Percentiles rank a stretch among this genome's conserved stretches.
phyloP scores from a whole-genome alignment of 2,113 vertebrate species.

The Entomyzon cyanotis region DNA sequence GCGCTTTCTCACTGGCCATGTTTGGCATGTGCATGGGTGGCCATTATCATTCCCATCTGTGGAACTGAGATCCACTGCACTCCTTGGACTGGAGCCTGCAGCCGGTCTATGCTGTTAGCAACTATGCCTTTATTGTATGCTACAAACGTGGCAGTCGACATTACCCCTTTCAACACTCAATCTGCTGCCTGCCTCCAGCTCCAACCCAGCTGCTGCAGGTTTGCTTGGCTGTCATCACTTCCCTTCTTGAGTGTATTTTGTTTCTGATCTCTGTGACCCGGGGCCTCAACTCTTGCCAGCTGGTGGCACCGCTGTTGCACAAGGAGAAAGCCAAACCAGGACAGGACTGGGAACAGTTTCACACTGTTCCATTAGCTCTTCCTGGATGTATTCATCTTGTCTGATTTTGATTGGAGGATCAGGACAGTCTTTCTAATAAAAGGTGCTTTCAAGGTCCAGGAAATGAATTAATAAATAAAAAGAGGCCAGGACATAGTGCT shows the following conservation, averaged over 20 bases:
- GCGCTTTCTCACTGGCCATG: background rate
- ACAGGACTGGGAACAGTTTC: background rate
- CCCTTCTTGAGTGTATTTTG: background rate
- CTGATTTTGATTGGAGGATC: background rate
- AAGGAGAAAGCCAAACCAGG: background rate
- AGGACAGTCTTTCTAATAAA: background rate
- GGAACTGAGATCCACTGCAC: background rate
- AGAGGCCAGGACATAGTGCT: background rate
- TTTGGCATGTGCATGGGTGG: background rate
- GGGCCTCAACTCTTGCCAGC: background rate
- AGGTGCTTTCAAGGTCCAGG: background rate
- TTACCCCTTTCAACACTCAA: background rate
- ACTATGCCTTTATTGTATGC: rapidly evolving
- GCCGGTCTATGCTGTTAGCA: rapidly evolving
- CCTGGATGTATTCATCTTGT: background rate
- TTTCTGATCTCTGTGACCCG: background rate
- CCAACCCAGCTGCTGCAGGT: background rate
- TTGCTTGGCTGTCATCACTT: background rate
- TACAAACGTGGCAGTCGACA: background rate
- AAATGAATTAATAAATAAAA: background rate
- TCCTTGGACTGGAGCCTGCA: background rate
- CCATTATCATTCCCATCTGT: rapidly evolving
- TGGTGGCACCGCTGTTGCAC: background rate
- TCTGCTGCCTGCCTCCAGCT: background rate
- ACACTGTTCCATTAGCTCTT: background rate